Conservation (phyloP, 2,888 invertebrate species). For the Mechanitis mazaeus region DNA sequence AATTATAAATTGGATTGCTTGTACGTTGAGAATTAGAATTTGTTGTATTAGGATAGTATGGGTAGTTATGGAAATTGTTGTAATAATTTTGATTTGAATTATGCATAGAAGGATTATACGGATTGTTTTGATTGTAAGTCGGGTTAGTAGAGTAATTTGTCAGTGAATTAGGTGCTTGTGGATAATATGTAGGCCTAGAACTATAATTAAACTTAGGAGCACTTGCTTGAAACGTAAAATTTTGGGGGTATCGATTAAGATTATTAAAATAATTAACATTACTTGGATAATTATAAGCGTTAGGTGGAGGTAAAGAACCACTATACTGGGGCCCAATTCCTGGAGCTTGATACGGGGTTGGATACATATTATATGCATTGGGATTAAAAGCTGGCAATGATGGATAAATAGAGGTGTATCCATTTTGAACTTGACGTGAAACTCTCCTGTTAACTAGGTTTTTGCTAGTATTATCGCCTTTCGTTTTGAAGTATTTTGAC, state of each 20-base stretch:
- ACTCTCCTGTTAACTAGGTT: constrained; percentile 26
- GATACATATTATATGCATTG: constrained; percentile 7
- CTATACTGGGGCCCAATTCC: neutral
- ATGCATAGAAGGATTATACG: neutral
- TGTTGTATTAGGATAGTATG: constrained; percentile 8
- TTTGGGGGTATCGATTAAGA: constrained; percentile 15
- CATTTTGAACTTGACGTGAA: constrained; percentile 37
- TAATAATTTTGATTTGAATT: neutral
- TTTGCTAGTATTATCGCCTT: constrained; percentile 4
- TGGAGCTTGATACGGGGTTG: constrained; percentile 10
- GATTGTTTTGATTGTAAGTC: constrained; percentile 1
- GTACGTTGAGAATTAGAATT: too few relatives aligned
- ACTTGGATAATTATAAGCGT: too few relatives aligned
- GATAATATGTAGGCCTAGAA: constrained; percentile 13
- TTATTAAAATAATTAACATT: constrained; percentile 1
- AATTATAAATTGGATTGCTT: too few relatives aligned
- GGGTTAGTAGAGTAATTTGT: too few relatives aligned
- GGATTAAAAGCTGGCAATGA: constrained; percentile 33
- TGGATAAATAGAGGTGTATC: constrained; percentile 40
- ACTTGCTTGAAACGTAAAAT: neutral
- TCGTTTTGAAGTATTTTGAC: neutral
- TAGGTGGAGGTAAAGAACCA: neutral
- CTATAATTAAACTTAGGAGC: constrained; percentile 7
- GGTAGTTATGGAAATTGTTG: constrained; percentile 11
- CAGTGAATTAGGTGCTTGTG: constrained; percentile 1